Evolutionary conservation across 2,113 vertebrate species (phyloP), one percentile per base, ranked within the genome.

Genomic region (Brienomyrus brachyistius): DNA sequence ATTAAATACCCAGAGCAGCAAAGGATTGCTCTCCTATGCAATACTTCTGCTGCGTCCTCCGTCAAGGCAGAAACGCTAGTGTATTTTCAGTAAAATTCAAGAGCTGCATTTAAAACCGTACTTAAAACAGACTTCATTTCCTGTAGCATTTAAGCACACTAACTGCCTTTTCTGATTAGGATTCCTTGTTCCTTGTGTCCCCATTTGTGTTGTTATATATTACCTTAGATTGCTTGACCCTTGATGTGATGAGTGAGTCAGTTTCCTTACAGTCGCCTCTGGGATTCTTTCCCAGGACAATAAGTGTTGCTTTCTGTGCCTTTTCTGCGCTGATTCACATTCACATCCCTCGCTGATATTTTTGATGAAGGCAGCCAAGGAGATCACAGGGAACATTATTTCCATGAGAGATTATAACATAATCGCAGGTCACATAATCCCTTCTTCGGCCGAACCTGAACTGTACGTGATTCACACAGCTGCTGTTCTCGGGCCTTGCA

Each of bases 141-240:
- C 8, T 80, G 74, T 80, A 35, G 70, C 13, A 17, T 40, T n/a
- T 47, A 48, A n/a, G 80, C 80, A 23, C 2, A 2, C 77, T 35
- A 31, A 35, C 10, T 77, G 70, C 13, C 10, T n/a, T 48, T 48
- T 48, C 82, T 13, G 83, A 92, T 90, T 92, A 56, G 66, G 87
- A 90, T 90, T 45, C 89, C 87, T 91, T 91, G 83, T 31, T 52
- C n/a, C n/a, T n/a, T n/a, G 19, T 19, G 27, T 7, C 50, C 50
- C 50, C 10, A 27, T 86, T 54, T 86, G 27, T 35, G 48, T 13
- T 17, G 84, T 52, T 54, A 86, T 27, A 86, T 54, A 50, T 52
- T 86, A 50, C 50, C 50, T 31, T 52, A 52, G 9, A 52, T 13
- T 52, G 48, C 13, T 11, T n/a, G 48, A 21, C 84, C 45, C n/a